A percentile compares a stretch with the other conserved stretches of the same genome.
These are phyloP conservation scores for Luidia sarsii DNA, from an alignment of 53 echinoderm and acorn worm species.

Conservation along the genomic window DNA sequence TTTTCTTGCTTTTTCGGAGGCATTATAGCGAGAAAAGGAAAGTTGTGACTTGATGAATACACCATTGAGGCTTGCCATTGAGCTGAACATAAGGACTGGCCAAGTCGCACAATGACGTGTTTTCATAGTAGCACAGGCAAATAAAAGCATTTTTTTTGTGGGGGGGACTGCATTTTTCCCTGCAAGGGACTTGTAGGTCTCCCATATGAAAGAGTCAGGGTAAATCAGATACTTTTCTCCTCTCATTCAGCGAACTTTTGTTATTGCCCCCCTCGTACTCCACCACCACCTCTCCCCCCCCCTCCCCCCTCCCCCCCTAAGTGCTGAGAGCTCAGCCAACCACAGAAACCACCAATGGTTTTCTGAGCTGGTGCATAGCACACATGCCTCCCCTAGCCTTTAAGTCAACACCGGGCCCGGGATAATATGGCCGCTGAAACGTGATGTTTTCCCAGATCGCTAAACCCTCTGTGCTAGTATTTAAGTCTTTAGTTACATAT, in stretches of 20 bases:
- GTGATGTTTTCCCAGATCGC: slow-evolving; percentile 46
- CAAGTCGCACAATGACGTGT: slow-evolving; percentile 19
- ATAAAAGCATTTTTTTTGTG: slow-evolving; percentile 37
- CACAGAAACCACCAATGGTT: slow-evolving; percentile 19
- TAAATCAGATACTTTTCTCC: slow-evolving; percentile 46
- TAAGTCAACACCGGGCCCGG: slow-evolving; percentile 37
- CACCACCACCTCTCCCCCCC: no score
- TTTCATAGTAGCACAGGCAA: slow-evolving; percentile 32
- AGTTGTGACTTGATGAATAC: slow-evolving; percentile 36
- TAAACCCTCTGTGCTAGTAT: slow-evolving; percentile 34
- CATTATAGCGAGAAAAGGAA: slow-evolving; percentile 13
- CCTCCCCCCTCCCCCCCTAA: neutral
- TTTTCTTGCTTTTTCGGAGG: no score
- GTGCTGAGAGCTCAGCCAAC: neutral
- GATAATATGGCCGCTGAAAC: slow-evolving; percentile 16
- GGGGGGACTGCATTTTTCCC: slow-evolving; percentile 9
- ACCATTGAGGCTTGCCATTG: slow-evolving; percentile 17
- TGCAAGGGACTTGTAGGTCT: neutral
- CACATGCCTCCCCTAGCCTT: slow-evolving; percentile 29
- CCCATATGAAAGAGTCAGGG: neutral
- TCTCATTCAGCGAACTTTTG: slow-evolving; percentile 1
- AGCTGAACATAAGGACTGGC: slow-evolving; percentile 11
- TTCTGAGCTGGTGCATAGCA: slow-evolving; percentile 43
- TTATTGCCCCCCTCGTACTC: neutral
- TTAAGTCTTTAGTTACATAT: slow-evolving; percentile 42